Evolutionary conservation across 2,113 vertebrate genomes (phyloP), one percentile per base, ranked within the genome.

Genomic region (Oryzias celebensis): DNA sequence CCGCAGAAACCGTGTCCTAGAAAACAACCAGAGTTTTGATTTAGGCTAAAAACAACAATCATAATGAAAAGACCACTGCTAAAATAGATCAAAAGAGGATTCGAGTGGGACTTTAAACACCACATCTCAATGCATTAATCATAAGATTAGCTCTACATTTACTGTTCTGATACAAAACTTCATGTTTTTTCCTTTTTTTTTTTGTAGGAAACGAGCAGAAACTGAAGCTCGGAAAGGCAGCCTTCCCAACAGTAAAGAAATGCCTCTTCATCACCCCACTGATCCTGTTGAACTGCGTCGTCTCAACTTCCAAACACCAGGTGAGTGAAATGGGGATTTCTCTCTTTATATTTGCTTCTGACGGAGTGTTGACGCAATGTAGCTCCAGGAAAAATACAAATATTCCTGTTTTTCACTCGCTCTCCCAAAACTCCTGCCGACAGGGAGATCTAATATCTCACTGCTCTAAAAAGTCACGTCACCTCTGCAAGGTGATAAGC

Each of bases 301-400:
- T 58, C 94, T 99, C 89, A 98, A 99, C 91, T 99, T 98, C 85
- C 97, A 99, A 87, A 98, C 97, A 4, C 97, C 97, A 2, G 97
- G 97, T 98, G 90, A 92, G 93, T 72, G 20, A 15, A 10, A 45
- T 23, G 47, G 0, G 1, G 23, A 10, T 2, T 18, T 23, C 36
- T 15, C n/a, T 10, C 17, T 50, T 51, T 20, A 4, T 43, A 26
- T 58, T 50, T 58, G 20, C 18, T 47, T 14, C 31, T 36, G 22
- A 66, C 36, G 28, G n/a, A 22, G 43, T 12, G 22, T 36, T 45
- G 7, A 51, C 13, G 13, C 16, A 18, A 65, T 67, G 69, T 44
- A 20, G 36, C 36, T 36, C 8, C 36, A 12, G 10, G 36, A 16
- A 50, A 2, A 44, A 14, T 46, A 41, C 4, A 7, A 16, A 18